phyloP scores from a whole-genome alignment of 1,140 invertebrate genomes.

The Macrobrachium rosenbergii region DNA sequence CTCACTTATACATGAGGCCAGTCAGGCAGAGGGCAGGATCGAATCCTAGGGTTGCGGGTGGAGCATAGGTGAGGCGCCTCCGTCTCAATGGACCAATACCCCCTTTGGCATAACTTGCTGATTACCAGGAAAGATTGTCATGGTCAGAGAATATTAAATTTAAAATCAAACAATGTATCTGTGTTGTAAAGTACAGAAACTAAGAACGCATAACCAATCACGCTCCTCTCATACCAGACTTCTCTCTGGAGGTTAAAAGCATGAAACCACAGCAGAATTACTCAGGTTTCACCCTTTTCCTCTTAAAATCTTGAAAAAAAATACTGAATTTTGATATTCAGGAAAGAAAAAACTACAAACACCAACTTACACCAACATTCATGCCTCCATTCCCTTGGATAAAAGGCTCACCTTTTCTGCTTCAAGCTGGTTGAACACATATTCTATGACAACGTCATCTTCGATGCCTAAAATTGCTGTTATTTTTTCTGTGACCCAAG shows the following conservation, averaged over 20 bases:
- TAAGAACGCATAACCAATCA: constrained; percentile 15
- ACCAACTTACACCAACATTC: constrained; percentile 10
- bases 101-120: constrained; percentile 62
- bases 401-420: constrained; percentile 79
- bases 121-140: constrained; percentile 63
- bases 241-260: too few species aligned
- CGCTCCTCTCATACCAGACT: too few species aligned
- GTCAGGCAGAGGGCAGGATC: constrained; percentile 35
- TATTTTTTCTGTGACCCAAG: constrained; percentile 98
- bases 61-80: constrained; percentile 55
- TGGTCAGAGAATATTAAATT: constrained; percentile 55
- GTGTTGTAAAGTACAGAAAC: constrained; percentile 38
- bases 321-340: constrained; percentile 28
- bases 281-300: constrained; percentile 40
- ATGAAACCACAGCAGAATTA: too few species aligned
- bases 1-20: constrained; percentile 35
- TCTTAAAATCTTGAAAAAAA: constrained; percentile 32
- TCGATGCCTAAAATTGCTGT: constrained; percentile 96
- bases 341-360: constrained; percentile 41
- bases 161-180: constrained; percentile 52
- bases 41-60: constrained; percentile 45
- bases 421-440: constrained; percentile 98
- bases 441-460: constrained; percentile 98
- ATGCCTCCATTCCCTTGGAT: not conserved
- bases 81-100: constrained; percentile 58